Evolutionary conservation across 2,888 invertebrate genomes (phyloP).

Genomic region (Papilio gigon): DNA sequence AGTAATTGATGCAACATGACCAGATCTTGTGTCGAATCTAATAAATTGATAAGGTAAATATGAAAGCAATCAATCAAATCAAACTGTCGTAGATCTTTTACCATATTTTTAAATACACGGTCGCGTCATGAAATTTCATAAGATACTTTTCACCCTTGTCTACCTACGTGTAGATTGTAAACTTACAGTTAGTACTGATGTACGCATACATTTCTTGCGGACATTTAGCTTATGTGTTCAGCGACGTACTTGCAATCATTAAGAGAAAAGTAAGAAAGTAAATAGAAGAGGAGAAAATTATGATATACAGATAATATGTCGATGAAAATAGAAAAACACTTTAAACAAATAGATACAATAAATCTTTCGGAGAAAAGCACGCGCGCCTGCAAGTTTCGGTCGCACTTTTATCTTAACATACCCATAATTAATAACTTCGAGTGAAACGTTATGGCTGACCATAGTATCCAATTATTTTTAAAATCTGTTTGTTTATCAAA

Average conservation of each 20-base stretch:
- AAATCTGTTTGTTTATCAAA: too few relatives aligned
- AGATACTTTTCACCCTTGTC: constrained; percentile 36
- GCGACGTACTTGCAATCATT: neutral
- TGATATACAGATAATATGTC: neutral
- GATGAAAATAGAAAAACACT: neutral
- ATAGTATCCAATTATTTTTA: too few relatives aligned
- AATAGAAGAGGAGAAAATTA: constrained; percentile 12
- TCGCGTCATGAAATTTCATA: constrained; percentile 18
- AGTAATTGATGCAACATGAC: too few relatives aligned
- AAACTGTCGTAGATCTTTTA: too few relatives aligned
- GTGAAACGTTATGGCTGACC: too few relatives aligned
- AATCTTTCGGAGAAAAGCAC: neutral
- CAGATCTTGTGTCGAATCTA: too few relatives aligned
- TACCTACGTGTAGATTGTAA: constrained; percentile 26
- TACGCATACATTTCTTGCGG: constrained; percentile 17
- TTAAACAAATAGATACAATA: neutral
- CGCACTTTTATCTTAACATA: neutral
- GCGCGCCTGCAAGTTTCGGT: neutral
- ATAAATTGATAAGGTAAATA: too few relatives aligned
- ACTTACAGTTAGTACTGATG: neutral
- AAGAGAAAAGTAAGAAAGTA: constrained; percentile 7
- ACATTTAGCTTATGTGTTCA: neutral
- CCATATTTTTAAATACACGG: constrained; percentile 29
- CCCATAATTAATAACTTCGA: too few relatives aligned
- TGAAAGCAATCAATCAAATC: too few relatives aligned